Evolutionary conservation across 2,888 invertebrate genomes (phyloP).

Genomic region (Arrhopalites spinosus): DNA sequence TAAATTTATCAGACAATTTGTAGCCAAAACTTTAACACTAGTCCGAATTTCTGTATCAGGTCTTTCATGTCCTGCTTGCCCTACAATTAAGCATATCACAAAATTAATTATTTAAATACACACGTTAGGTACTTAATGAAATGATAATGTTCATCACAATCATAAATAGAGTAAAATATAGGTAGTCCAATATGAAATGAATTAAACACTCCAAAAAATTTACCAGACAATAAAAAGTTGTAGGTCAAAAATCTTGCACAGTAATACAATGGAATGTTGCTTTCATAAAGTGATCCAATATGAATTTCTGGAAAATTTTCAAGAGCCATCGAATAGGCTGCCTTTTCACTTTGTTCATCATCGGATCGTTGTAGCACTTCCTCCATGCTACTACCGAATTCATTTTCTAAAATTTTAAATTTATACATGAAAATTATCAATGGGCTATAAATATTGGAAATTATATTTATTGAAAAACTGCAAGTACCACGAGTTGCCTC

Average conservation of each 20-base stretch:
- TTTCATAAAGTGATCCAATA: slow-evolving; percentile 71
- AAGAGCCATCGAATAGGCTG: slow-evolving; percentile 47
- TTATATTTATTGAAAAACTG: no score
- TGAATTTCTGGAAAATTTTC: slow-evolving; percentile 64
- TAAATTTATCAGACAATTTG: slow-evolving; percentile 78
- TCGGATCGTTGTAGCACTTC: slow-evolving; percentile 58
- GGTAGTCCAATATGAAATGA: no score
- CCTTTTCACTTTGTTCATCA: slow-evolving; percentile 52
- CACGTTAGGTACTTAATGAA: no score
- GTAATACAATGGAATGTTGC: slow-evolving; percentile 70
- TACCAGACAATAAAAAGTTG: slow-evolving; percentile 72
- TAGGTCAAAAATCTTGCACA: slow-evolving; percentile 74
- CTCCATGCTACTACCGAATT: slow-evolving; percentile 56
- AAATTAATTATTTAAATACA: not conserved
- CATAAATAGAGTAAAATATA: no score
- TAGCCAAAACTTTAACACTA: slow-evolving; percentile 85
- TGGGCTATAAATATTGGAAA: no score
- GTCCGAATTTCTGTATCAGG: slow-evolving; percentile 80
- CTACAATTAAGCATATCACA: slow-evolving; percentile 39
- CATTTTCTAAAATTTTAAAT: slow-evolving; percentile 27
- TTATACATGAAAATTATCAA: no score
- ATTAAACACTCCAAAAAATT: slow-evolving; percentile 43
- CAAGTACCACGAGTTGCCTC: slow-evolving; percentile 35
- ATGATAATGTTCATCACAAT: no score
- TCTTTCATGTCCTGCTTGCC: slow-evolving; percentile 64